These are phyloP conservation scores for Eurytoma adleriae DNA, from an alignment of 2,888 invertebrate genomes.

Conservation along the genomic window DNA sequence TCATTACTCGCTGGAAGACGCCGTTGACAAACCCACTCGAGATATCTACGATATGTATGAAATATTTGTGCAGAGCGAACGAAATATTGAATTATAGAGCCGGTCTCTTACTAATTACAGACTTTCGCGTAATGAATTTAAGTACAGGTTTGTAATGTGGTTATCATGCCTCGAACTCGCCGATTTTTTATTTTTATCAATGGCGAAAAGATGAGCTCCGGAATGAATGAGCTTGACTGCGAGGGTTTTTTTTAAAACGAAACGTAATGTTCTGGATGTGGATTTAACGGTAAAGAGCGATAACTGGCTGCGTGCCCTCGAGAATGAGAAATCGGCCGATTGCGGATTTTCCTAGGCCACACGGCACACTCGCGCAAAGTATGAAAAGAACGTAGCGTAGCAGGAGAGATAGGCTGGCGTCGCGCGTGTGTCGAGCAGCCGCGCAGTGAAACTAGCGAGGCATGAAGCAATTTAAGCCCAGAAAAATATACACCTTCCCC, in stretches of 20 bases:
- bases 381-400: constrained; percentile 25
- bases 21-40: background rate
- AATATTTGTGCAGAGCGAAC: background rate
- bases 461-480: constrained; percentile 58
- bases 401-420: constrained; percentile 46
- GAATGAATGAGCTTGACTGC: too few relatives aligned
- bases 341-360: constrained; percentile 33
- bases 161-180: too few relatives aligned
- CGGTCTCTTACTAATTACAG: too few relatives aligned
- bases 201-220: too few relatives aligned
- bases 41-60: background rate
- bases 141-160: too few relatives aligned
- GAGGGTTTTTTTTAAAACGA: background rate
- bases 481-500: constrained; percentile 55
- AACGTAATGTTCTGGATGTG: background rate
- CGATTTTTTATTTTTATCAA: too few relatives aligned
- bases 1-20: background rate
- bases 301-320: constrained; percentile 22
- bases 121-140: too few relatives aligned
- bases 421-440: constrained; percentile 14
- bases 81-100: background rate
- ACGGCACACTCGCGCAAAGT: constrained; percentile 33
- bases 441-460: constrained; percentile 56
- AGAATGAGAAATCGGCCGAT: constrained; percentile 47
- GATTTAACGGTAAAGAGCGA: constrained; percentile 29